Evolutionary conservation across 2,113 vertebrate species (phyloP).

Genomic region (Cariama cristata): DNA sequence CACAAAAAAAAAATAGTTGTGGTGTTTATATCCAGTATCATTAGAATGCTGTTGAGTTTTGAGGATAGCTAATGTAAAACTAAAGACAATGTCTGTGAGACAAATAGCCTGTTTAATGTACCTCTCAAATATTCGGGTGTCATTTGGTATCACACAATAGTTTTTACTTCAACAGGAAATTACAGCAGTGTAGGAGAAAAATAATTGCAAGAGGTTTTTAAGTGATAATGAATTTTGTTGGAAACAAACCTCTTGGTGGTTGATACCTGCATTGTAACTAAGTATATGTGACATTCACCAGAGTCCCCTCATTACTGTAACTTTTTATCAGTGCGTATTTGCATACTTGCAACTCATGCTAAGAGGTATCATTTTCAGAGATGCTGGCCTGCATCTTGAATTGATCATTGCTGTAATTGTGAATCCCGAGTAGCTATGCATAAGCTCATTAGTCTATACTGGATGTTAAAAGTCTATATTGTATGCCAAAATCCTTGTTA

Average conservation of each 20-base stretch:
- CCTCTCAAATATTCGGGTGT: conserved; percentile 8
- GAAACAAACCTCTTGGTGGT: background rate
- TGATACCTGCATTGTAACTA: background rate
- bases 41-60: background rate
- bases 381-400: background rate
- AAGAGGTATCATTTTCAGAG: background rate
- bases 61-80: background rate
- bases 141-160: conserved; percentile 58
- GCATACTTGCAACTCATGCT: background rate
- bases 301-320: background rate
- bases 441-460: background rate
- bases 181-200: conserved; percentile 37
- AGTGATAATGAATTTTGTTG: conserved; percentile 22
- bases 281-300: background rate
- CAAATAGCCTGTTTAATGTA: background rate
- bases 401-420: background rate
- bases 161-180: conserved; percentile 58
- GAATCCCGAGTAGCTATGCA: background rate
- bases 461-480: background rate
- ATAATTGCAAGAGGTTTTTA: conserved; percentile 26
- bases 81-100: background rate
- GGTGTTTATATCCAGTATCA: background rate
- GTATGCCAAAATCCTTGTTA: background rate
- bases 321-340: background rate
- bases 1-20: background rate